Conservation (phyloP, 2,113 vertebrate species). For the Astur gentilis region DNA sequence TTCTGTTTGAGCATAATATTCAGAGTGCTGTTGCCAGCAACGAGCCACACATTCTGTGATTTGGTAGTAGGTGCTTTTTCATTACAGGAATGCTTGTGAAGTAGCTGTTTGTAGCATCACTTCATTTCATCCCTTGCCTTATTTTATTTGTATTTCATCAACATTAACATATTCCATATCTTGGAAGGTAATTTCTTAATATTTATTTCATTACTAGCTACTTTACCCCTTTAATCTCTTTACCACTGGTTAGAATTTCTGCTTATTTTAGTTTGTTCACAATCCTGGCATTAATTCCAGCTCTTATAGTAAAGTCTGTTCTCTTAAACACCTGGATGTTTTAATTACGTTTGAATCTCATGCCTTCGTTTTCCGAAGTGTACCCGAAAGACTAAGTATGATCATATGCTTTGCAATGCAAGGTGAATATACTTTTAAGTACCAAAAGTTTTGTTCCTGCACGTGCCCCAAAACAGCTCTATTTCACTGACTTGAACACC, state of each 20-base stretch:
- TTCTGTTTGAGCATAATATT: neutral
- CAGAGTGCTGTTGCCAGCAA: neutral
- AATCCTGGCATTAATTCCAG: neutral
- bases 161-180: neutral
- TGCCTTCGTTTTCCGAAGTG: neutral
- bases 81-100: neutral
- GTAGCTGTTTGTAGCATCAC: neutral
- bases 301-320: neutral
- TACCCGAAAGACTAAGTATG: neutral
- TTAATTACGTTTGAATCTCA: neutral
- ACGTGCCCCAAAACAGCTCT: neutral
- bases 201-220: neutral
- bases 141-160: neutral
- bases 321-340: neutral
- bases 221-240: neutral
- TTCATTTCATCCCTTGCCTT: neutral
- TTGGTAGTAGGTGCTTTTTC: neutral
- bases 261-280: neutral
- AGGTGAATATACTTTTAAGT: neutral
- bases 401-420: neutral
- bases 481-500: neutral
- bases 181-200: neutral
- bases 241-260: neutral
- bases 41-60: neutral
- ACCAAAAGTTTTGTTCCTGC: neutral